Conservation (phyloP, 2,888 invertebrate genomes). For the Drosophila anomelani region DNA sequence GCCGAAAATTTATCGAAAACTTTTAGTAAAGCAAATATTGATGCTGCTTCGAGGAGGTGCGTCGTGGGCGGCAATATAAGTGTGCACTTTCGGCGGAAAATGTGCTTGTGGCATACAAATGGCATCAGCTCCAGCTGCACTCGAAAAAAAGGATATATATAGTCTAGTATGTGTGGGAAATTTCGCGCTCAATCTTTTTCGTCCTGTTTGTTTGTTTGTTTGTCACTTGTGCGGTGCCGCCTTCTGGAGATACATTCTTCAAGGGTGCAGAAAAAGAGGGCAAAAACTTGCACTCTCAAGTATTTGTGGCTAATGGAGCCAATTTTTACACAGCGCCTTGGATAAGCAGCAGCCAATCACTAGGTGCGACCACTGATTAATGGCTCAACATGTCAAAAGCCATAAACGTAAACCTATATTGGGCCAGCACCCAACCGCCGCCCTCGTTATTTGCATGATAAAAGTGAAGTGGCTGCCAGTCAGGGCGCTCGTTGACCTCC, state of each 20-base stretch:
- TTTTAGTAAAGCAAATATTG: slow-evolving; percentile 44
- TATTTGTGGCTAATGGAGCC: slow-evolving; percentile 8
- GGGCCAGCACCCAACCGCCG: slow-evolving; percentile 9
- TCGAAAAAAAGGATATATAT: slow-evolving; percentile 3
- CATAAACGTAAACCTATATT: slow-evolving; percentile 23
- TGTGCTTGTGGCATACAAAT: slow-evolving; percentile 24
- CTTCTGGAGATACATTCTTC: background rate
- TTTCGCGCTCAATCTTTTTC: background rate
- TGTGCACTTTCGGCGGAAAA: slow-evolving; percentile 17
- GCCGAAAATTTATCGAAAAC: slow-evolving; percentile 34
- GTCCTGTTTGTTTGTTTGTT: slow-evolving; percentile 19
- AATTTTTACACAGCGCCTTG: slow-evolving; percentile 1
- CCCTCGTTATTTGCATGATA: slow-evolving; percentile 37
- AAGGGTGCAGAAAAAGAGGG: slow-evolving; percentile 1
- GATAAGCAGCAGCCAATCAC: background rate
- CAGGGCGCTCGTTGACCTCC: slow-evolving; percentile 1
- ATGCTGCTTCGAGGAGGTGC: background rate
- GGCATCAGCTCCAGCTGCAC: slow-evolving; percentile 3
- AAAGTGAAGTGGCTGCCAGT: slow-evolving; percentile 20
- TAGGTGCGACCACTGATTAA: slow-evolving; percentile 28
- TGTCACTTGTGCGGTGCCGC: slow-evolving; percentile 3
- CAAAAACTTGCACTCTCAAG: background rate
- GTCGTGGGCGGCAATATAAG: slow-evolving; percentile 1
- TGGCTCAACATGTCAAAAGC: slow-evolving; percentile 20
- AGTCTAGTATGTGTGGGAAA: background rate